Evolutionary conservation across 2,888 invertebrate species (phyloP), one percentile per base, ranked within the genome.

Genomic region (Sepiola atlantica): DNA sequence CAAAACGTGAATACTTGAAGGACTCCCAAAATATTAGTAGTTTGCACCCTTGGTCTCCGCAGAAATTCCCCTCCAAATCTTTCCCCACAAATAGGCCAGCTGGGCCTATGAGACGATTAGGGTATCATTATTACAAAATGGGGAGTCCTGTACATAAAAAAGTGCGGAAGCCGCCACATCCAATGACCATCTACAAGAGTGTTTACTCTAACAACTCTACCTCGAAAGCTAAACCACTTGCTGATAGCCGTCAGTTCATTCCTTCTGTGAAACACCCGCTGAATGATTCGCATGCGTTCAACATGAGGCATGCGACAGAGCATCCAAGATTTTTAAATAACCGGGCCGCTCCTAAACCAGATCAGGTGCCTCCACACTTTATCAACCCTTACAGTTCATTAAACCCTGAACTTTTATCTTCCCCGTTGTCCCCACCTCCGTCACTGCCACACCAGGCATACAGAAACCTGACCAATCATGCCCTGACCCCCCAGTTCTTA

Each of bases 101-200:
- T 93, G 57, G 32, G 35, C 61, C 93, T 35, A 35, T 93, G 55
- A 55, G 61, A 55, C 93, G 92, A 92, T 55, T 92, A 92, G 92
- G 92, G 45, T 92, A 92, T 92, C 92, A 92, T 35, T 92, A 92
- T 55, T 92, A 92, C 92, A 92, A 92, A 92, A 92, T 92, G 45
- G 92, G 92, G n/a, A 92, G 92, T 54, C 92, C 92, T 92, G 92
- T 92, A 92, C 92, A 92, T 92, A 92, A 92, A 92, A 92, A 92
- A 92, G 92, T 92, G 20, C 54, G 92, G 54, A 92, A 92, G 55
- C 55, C n/a, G n/a, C 92, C 92, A 55, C 92, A 54, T 92, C 92
- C 92, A 3, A 93, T 93, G 93, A 93, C 93, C 35, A 55, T 93
- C 18, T 93, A 93, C 55, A 93, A 93, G 61, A 93, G 61, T 57